A percentile compares a stretch with the other conserved stretches of the same genome.
Evolutionary conservation across 2,797 vertebrate species (phyloP).

Genomic region (Adrianichthys oophorus): DNA sequence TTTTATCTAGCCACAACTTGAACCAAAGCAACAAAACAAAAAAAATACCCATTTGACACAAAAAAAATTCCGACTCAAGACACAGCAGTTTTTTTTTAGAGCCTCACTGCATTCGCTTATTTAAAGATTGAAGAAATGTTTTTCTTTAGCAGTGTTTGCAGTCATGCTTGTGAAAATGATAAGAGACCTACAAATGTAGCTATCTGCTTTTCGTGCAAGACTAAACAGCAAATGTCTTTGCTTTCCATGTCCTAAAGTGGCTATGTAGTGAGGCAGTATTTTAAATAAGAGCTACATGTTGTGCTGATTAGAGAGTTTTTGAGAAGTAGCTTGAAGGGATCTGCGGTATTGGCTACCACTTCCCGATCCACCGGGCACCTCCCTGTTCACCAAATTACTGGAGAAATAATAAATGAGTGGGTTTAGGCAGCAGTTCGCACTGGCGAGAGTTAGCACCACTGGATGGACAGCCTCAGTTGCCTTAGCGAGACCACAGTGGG

Average conservation of each 20-base stretch:
- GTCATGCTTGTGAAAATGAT: background rate
- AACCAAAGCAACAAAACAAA: no score
- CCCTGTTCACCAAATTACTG: constrained; percentile 56
- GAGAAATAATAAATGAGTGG: constrained; percentile 78
- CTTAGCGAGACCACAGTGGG: constrained; percentile 62
- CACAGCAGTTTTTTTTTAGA: no score
- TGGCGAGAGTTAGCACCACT: constrained; percentile 68
- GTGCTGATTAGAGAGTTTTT: background rate
- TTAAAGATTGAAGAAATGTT: background rate
- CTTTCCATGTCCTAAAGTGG: background rate
- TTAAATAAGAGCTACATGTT: background rate
- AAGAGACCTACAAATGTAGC: background rate
- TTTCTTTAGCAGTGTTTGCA: background rate
- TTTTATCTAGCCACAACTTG: no score
- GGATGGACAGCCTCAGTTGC: constrained; percentile 66
- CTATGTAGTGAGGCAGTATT: background rate
- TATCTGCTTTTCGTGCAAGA: no score
- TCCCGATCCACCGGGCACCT: constrained; percentile 20
- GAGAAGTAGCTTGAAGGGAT: background rate
- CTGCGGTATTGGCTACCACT: constrained; percentile 45
- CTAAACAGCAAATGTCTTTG: background rate
- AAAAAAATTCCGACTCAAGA: no score
- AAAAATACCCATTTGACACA: no score
- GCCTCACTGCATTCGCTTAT: background rate
- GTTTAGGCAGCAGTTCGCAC: constrained; percentile 78